Base-by-base conservation (phyloP, 2,888 invertebrate genomes). In the Tanytarsus gracilentus region DNA sequence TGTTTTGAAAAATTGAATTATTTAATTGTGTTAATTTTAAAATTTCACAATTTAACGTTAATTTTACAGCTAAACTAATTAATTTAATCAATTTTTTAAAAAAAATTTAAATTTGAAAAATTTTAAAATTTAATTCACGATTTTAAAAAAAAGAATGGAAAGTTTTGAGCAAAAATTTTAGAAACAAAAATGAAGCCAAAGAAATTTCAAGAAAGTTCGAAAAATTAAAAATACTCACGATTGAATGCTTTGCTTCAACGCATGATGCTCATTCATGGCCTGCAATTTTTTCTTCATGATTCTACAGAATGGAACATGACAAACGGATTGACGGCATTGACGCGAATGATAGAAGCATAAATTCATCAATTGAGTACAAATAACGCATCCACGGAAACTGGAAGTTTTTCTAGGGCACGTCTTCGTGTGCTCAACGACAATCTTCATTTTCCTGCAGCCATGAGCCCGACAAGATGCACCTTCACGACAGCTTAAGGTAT, bases 271-370 rank as follows among this genome's bases (percentile, higher is more conserved):
- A 27, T 23, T 44, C n/a, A 30, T 16, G 23, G 58, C 29, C 48
- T 58, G 58, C 16, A 58, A 18, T 18, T 58, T 58, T 5, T 40
- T 26, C 16, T 58, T 58, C 44, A 58, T 44, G 14, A 58, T 44
- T 7, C 58, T 44, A 48, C 58, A 58, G 21, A 58, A 58, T 18
- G 58, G 58, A 29, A 58, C 58, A 48, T 58, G 58, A 23, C 58
- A 58, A n/a, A 58, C 48, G 14, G 9, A 18, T 6, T 39, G 39
- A 44, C 58, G 58, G 21, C 58, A 58, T 21, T 30, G 16, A 26
- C 48, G 44, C n/a, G 58, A 58, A 14, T 58, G 58, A 48, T 58
- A 48, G 27, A 44, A 58, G 48, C 58, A 58, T 9, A 58, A 44
- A 14, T 25, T 27, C 44, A 58, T 58, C 29, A 58, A 14, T 44